Evolutionary conservation across 2,888 invertebrate species (phyloP), one percentile per base, ranked within the genome.

Genomic region (Chrysomela aeneicollis): DNA sequence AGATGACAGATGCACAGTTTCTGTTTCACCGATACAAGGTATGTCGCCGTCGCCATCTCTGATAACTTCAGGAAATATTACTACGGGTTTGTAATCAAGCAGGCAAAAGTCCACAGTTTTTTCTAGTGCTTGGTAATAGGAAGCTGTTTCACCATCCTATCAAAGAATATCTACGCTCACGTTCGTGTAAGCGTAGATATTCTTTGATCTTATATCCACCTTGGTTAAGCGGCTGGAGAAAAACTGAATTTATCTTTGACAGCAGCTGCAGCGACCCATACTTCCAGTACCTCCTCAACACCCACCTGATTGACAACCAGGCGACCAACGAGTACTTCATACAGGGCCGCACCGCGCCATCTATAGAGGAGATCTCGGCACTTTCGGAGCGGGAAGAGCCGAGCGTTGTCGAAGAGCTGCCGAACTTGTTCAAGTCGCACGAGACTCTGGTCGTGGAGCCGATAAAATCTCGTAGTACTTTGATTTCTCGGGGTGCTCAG

Each of bases 291-390:
- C 50, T 67, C 1, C 55, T 65, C 1, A 52, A 59, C 17, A 60
- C 26, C 8, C 64, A 70, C 32, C 26, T 67, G 18, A 61, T 22
- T 21, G 26, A 64, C 19, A 65, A 70, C 53, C 18, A 21, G 17
- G 58, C 64, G 3, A 68, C 63, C 1, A 46, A 63, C 10, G 57
- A 66, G 15, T 70, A 60, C 50, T 63, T 68, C 12, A 54, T 70
- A 5, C 35, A 62, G 37, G 66, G 64, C 12, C 55, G 60, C 19
- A 62, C 50, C 9, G 2, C 49, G n/a, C 22, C 26, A 19, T 35
- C 35, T 15, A 5, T 51, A 5, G 51, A 37, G 6, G 51, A 51
- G 15, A 5, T 42, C 19, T 22, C 55, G 21, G 19, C 12, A 15
- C 37, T 42, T 42, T 22, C 55, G 21, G 19, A 12, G 22, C 37